Base-by-base conservation (phyloP, 2,113 vertebrate genomes). In the Xiphophorus hellerii region DNA sequence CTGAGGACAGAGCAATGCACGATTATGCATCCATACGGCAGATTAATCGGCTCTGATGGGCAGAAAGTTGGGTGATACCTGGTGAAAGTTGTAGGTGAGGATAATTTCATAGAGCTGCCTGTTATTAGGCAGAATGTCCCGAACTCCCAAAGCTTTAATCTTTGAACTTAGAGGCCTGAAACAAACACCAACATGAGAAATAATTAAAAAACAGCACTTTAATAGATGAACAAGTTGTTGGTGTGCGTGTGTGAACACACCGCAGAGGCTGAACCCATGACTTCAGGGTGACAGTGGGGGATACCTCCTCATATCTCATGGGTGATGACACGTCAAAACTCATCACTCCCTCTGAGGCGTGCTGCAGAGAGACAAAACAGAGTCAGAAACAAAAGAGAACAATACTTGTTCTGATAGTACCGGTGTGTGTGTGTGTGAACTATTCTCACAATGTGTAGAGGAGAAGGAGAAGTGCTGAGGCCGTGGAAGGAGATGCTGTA, bases 261-360 rank as follows among this genome's bases (percentile, higher is more conserved):
- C 98, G 96, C 74, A 99, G 94, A 0, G 98, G 97, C 88, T 99
- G 98, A 80, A 99, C 96, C 98, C 98, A 99, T 76, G 94, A 98
- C 93, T 99, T 99, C 77, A 99, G 92, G 71, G 96, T 99, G 85
- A 99, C 96, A 62, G 93, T 95, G 0, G 98, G 98, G 62, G 97
- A 95, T 83, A 98, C 92, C 67, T 99, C 98, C 93, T 99, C 98
- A 0, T 99, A 99, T 69, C 95, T 95, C 89, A 99, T 69, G 20
- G 97, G 93, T 3, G 98, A 98, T 0, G 92, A 94, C 69, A 99
- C 96, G 78, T 99, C 97, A 81, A 99, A 98, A 66, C 95, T 95
- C 0, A 96, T 95, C 5, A 99, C 96, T 73, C 97, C 97, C 91
- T 99, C 98, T 37, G 97, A 97, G 48, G 97, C 98, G 65, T 98